These are phyloP conservation scores for Reticulitermes lucifugus DNA, from an alignment of 2,888 invertebrate species.

Conservation along the genomic window DNA sequence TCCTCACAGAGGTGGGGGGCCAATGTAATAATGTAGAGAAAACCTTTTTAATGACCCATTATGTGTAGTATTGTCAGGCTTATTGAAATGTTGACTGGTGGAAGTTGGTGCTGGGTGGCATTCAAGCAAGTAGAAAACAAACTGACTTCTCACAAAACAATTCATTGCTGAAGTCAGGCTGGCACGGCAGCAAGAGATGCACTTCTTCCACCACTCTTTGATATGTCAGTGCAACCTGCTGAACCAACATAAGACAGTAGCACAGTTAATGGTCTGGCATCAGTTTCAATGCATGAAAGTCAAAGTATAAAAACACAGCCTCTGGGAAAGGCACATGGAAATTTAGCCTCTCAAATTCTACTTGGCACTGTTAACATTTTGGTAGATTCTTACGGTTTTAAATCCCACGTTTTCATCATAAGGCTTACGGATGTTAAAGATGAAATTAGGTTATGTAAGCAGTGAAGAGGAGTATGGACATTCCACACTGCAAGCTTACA, in stretches of 20 bases:
- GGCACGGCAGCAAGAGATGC: conserved; percentile 16
- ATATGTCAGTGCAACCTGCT: conserved; percentile 27
- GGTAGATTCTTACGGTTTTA: too few relatives aligned
- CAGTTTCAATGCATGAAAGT: too few relatives aligned
- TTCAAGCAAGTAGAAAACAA: conserved; percentile 36
- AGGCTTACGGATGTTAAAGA: too few relatives aligned
- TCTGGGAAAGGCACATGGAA: too few relatives aligned
- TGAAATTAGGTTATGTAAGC: too few relatives aligned
- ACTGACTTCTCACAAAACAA: conserved; percentile 11
- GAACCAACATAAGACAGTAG: not conserved
- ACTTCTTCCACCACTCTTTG: not conserved
- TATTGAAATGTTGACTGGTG: conserved; percentile 27
- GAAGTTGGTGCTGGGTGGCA: not conserved
- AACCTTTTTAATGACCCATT: conserved; percentile 16
- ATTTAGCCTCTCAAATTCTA: too few relatives aligned
- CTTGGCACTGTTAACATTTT: too few relatives aligned
- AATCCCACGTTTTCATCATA: too few relatives aligned
- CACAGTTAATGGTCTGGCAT: too few relatives aligned
- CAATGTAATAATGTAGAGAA: conserved; percentile 27
- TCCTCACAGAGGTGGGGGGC: conserved; percentile 8
- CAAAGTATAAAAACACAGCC: too few relatives aligned
- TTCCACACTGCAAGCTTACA: too few relatives aligned
- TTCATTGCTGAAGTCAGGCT: not conserved
- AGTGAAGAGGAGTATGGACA: too few relatives aligned
- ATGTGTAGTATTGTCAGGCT: conserved; percentile 35